These are phyloP conservation scores for Pseudococcus viburni DNA, from an alignment of 2,888 invertebrate species.

Conservation along the genomic window DNA sequence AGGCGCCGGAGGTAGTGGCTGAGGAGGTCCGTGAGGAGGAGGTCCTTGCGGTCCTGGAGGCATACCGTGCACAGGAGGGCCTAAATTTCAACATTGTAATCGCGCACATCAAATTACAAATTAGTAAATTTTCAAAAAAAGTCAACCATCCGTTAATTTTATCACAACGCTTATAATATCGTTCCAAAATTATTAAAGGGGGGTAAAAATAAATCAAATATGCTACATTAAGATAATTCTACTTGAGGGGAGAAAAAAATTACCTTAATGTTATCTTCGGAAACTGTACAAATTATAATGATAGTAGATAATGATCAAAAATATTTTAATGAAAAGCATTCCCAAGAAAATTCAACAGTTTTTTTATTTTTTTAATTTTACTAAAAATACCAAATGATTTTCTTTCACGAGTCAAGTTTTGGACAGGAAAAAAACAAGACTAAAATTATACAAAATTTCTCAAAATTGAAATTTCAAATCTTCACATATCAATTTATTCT, in stretches of 20 bases:
- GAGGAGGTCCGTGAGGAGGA: constrained; percentile 73
- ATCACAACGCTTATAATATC: constrained; percentile 15
- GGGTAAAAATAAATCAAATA: neutral
- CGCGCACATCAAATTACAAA: constrained; percentile 54
- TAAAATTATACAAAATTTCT: no score
- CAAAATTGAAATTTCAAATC: no score
- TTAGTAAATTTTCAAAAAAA: constrained; percentile 43
- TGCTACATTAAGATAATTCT: neutral
- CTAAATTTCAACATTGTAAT: constrained; percentile 63
- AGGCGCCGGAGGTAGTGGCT: constrained; percentile 81
- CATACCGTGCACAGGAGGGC: constrained; percentile 72
- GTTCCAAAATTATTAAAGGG: neutral
- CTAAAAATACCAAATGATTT: neutral
- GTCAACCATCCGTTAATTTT: neutral
- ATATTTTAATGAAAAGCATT: neutral
- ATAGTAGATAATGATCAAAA: neutral
- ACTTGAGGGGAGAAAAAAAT: neutral
- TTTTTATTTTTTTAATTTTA: neutral
- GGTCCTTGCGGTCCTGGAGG: constrained; percentile 81
- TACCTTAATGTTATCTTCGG: neutral
- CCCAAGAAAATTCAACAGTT: constrained; percentile 4
- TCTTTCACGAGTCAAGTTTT: no score
- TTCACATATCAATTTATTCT: no score
- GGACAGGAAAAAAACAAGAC: no score
- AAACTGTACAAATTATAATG: neutral